Evolutionary conservation across 2,888 invertebrate genomes (phyloP).

Genomic region (Antheraea yamamai): DNA sequence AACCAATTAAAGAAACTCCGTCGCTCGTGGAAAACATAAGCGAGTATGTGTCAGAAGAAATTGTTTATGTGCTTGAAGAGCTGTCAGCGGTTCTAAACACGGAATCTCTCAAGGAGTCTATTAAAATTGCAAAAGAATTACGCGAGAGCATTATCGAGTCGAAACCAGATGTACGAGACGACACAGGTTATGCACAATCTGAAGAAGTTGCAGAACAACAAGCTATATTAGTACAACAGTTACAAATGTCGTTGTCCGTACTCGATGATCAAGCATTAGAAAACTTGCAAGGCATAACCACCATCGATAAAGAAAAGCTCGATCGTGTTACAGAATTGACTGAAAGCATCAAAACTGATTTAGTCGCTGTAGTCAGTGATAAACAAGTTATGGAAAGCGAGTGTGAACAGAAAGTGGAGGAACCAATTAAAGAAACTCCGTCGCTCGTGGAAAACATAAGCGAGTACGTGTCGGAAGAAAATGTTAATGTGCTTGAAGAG

Average conservation of each 20-base stretch:
- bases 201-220: neutral
- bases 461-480: neutral
- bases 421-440: neutral
- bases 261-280: conserved; percentile 36
- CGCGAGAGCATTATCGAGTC: conserved; percentile 3
- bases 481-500: neutral
- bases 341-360: conserved; percentile 33
- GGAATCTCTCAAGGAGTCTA: neutral
- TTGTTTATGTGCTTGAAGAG: neutral
- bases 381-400: conserved; percentile 17
- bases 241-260: conserved; percentile 34
- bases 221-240: conserved; percentile 19
- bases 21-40: neutral
- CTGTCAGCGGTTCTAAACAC: neutral
- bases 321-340: conserved; percentile 35
- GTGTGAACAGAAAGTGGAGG: neutral
- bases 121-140: neutral
- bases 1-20: neutral
- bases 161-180: conserved; percentile 4
- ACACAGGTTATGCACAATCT: neutral
- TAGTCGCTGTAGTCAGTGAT: conserved; percentile 21
- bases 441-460: neutral
- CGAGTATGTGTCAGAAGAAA: neutral
- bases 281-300: conserved; percentile 26
- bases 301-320: conserved; percentile 29